Base-by-base conservation (phyloP, 2,888 invertebrate species). In the Deroplatys truncata region DNA sequence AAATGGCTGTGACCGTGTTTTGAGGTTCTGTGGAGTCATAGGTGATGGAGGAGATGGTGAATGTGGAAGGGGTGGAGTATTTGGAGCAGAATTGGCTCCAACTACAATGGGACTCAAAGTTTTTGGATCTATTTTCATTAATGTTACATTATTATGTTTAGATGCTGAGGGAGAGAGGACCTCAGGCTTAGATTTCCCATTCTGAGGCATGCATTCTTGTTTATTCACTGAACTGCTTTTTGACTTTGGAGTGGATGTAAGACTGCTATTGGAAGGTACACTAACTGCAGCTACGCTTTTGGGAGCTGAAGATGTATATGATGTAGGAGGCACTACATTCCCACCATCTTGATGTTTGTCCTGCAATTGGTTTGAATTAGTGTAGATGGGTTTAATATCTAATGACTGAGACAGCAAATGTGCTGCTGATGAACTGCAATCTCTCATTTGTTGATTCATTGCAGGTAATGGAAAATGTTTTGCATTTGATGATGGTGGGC, bases 41-140 rank as follows among this genome's bases (percentile, higher is more conserved):
- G 87, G 29, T 35, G 87, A 35, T 31, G 82, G 43, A 56, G 87
- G 49, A 82, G 82, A 87, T 29, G 87, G 87, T 28, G 86, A 84
- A 86, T 29, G 83, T n/a, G 84, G 72, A 29, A 89, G 43, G 49
- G 84, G 49, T 15, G 88, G 84, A 16, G 84, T 84, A 15, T 56
- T 35, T 13, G 86, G 84, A 15, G 84, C 28, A 82, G 84, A 84
- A 29, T 28, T 25, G 20, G 83, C 83, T 35, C 86, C 86, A 31
- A 89, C 93, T 93, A 89, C 93, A 93, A 95, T 94, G 0, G 95
- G 95, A 89, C 94, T 94, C 31, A 95, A 92, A 0, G 95, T 95
- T 92, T 95, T 95, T 1, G 95, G 95, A 92, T 95, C 95, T 89
- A 95, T 94, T 92, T 95, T 95, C 91, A 93, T 93, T 92, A 94